phyloP scores from a whole-genome alignment of 2,113 vertebrate genomes.

The Pangasianodon gigas region DNA sequence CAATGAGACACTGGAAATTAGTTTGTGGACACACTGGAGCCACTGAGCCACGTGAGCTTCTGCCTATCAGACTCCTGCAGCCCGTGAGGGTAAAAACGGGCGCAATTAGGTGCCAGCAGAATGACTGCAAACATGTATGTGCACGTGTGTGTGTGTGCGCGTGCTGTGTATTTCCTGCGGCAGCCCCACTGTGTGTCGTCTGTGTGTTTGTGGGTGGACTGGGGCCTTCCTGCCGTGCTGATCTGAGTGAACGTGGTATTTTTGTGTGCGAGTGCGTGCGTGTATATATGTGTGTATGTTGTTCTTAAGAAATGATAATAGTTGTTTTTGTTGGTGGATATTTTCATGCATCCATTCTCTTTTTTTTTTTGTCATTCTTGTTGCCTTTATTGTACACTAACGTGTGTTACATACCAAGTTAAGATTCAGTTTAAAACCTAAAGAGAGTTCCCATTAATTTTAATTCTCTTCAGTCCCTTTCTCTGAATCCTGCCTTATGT shows the following conservation, averaged over 20 bases:
- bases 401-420: constrained; percentile 2
- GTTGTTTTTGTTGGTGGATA: constrained; percentile 63
- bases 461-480: constrained; percentile 19
- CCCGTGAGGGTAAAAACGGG: background rate
- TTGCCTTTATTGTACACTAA: constrained; percentile 49
- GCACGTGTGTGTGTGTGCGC: background rate
- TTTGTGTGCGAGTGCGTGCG: constrained; percentile 14
- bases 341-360: constrained; percentile 53
- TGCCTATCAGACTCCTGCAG: background rate
- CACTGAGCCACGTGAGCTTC: constrained; percentile 20
- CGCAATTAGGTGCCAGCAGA: background rate
- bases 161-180: constrained; percentile 18
- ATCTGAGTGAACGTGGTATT: constrained; percentile 37
- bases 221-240: constrained; percentile 52
- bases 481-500: constrained; percentile 5
- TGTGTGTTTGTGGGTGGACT: constrained; percentile 54
- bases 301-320: constrained; percentile 58
- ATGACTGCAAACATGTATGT: constrained; percentile 7
- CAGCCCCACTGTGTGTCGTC: constrained; percentile 52
- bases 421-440: constrained; percentile 9
- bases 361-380: constrained; percentile 41
- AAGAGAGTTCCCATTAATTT: background rate
- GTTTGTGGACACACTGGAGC: background rate
- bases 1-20: constrained; percentile 20
- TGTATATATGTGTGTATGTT: constrained; percentile 45